A percentile compares a stretch with the other conserved stretches of the same genome.
Conservation (phyloP, 2,888 invertebrate genomes). For the Acutogordius australiensis region DNA sequence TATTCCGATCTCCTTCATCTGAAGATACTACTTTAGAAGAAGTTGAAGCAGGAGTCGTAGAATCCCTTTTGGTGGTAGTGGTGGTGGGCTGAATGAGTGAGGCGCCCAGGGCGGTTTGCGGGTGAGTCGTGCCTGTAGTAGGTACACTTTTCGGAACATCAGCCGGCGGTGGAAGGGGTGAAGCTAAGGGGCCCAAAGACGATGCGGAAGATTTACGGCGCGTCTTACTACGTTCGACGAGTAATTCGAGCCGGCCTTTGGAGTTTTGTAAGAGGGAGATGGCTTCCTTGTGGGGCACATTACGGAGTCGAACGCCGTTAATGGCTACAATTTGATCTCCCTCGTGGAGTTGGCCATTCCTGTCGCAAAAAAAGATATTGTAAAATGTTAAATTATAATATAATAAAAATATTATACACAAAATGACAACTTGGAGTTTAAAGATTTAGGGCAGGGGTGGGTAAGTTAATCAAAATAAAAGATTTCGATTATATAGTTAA, state of each 20-base stretch:
- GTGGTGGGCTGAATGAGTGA: neutral
- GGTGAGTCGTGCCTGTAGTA: no score
- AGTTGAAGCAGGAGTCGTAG: neutral
- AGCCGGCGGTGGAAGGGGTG: no score
- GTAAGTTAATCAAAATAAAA: no score
- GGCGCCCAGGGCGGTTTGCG: neutral
- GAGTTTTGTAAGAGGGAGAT: slow-evolving; percentile 2
- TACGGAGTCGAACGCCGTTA: neutral
- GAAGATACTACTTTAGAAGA: neutral
- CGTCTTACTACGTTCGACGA: neutral
- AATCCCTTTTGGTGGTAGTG: neutral
- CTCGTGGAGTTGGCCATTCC: neutral
- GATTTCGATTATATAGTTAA: no score
- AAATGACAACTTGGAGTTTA: no score
- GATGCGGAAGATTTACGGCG: neutral
- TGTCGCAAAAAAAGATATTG: no score
- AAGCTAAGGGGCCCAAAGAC: no score
- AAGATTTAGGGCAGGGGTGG: no score
- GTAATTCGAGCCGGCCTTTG: neutral
- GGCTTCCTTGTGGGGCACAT: slow-evolving; percentile 2
- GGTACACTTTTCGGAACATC: no score
- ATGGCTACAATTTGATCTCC: slow-evolving; percentile 1
- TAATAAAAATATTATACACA: no score
- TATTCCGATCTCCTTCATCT: neutral
- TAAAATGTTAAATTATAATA: no score